Base-by-base conservation (phyloP, 2,888 invertebrate genomes). In the Diplazon laetatorius region DNA sequence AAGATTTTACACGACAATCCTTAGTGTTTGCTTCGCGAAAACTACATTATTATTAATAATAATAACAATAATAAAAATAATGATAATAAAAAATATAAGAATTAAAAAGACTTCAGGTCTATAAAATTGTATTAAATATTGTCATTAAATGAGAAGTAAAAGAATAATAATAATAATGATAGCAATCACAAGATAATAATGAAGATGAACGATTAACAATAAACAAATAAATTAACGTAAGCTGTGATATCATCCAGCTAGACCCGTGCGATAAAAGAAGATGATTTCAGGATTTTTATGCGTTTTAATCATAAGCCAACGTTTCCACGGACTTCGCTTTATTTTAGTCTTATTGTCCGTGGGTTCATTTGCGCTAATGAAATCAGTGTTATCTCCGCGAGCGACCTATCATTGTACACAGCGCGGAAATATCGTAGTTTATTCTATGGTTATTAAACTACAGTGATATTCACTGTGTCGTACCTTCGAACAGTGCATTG, bases 291-390 rank as follows among this genome's bases (percentile, higher is more conserved):
- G 88, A 88, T 84, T 90, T 89, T 90, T 87, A 90, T 83, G 89
- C 84, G 85, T 86, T 88, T 90, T 89, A 90, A 90, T 90, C 89
- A 89, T 85, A 84, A 59, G 39, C 62, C 63, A 46, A 25, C 50
- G 22, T 69, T 62, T 44, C 20, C 44, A 22, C 10, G 18, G 9
- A 35, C 44, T n/a, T 9, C 59, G 65, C 50, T 73, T 73, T 69
- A 63, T 77, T 83, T 84, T 79, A 82, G 83, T 80, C 82, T 83
- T 83, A 84, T 85, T 83, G 81, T 62, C 84, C 85, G 85, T 83
- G 87, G 87, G 88, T 89, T 90, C 89, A 90, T 90, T 90, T 89
- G 85, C 88, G 85, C 86, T 90, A 90, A 90, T 90, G 90, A 90
- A 90, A 90, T 90, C 89, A 88, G 87, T 87, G 89, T 90, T 89